These are phyloP conservation scores for Zaprionus bogoriensis DNA, from an alignment of 2,888 invertebrate species.

Conservation along the genomic window DNA sequence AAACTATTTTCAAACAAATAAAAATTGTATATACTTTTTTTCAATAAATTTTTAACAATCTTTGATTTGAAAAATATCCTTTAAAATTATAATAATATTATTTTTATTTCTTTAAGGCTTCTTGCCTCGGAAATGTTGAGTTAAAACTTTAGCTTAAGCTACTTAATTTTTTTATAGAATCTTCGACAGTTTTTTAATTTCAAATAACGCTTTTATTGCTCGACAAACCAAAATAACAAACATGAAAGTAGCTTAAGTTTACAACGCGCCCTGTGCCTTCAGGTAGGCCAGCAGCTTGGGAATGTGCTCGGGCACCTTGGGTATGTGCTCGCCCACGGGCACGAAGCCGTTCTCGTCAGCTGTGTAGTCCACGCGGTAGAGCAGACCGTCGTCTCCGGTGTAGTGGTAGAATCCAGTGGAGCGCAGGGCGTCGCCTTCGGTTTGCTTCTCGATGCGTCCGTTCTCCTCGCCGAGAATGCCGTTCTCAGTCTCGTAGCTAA, in stretches of 20 bases:
- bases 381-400: slow-evolving; percentile 85
- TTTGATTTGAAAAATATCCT: neutral
- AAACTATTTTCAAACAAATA: neutral
- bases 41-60: neutral
- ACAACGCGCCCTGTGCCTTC: slow-evolving; percentile 80
- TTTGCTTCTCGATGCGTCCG: slow-evolving; percentile 85
- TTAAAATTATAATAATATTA: too few species aligned
- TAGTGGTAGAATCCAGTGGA: slow-evolving; percentile 88
- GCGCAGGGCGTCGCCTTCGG: slow-evolving; percentile 85
- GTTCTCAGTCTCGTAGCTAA: slow-evolving; percentile 85
- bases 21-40: neutral
- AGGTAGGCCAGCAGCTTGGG: slow-evolving; percentile 86
- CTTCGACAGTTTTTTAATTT: neutral
- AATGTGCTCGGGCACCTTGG: slow-evolving; percentile 86
- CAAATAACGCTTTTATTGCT: slow-evolving; percentile 31
- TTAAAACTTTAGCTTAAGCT: too few species aligned
- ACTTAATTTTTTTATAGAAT: neutral
- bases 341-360: slow-evolving; percentile 85
- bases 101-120: too few species aligned
- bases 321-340: slow-evolving; percentile 81
- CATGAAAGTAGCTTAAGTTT: slow-evolving; percentile 6
- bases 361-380: slow-evolving; percentile 84
- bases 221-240: slow-evolving; percentile 12
- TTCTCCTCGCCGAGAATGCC: slow-evolving; percentile 84
- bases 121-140: too few species aligned